Evolutionary conservation across 2,113 vertebrate species (phyloP).

Genomic region (Gulo gulo): DNA sequence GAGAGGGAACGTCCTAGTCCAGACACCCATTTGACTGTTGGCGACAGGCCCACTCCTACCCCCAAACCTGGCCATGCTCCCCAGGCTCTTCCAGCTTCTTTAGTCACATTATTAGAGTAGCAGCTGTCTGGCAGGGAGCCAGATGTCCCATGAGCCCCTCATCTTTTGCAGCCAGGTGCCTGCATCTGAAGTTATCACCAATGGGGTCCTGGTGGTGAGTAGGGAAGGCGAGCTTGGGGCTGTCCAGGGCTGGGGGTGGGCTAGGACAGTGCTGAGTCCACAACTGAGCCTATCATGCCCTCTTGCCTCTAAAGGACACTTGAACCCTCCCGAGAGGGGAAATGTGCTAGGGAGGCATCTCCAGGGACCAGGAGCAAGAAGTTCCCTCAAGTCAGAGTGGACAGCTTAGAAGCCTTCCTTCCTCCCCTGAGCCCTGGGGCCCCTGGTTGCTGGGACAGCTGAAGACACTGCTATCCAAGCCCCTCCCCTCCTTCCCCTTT

Average conservation of each 20-base stretch:
- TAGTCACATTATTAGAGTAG: neutral
- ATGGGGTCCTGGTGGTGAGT: conserved; percentile 87
- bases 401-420: neutral
- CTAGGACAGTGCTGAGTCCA: neutral
- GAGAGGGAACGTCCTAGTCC: neutral
- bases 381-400: neutral
- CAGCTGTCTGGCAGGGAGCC: neutral
- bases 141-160: neutral
- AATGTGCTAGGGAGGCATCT: neutral
- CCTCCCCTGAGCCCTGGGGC: neutral
- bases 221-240: neutral
- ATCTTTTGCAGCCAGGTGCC: conserved; percentile 78
- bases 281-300: neutral
- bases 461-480: neutral
- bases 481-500: neutral
- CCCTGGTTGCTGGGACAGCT: neutral
- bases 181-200: conserved; percentile 82
- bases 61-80: neutral
- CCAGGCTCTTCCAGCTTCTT: neutral
- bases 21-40: neutral
- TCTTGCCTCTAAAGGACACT: neutral
- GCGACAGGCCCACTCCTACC: neutral
- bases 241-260: neutral
- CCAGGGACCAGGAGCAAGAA: neutral
- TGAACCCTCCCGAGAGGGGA: neutral